Evolutionary conservation across 2,113 vertebrate species (phyloP).

Genomic region (Dunckerocampus dactyliophorus): DNA sequence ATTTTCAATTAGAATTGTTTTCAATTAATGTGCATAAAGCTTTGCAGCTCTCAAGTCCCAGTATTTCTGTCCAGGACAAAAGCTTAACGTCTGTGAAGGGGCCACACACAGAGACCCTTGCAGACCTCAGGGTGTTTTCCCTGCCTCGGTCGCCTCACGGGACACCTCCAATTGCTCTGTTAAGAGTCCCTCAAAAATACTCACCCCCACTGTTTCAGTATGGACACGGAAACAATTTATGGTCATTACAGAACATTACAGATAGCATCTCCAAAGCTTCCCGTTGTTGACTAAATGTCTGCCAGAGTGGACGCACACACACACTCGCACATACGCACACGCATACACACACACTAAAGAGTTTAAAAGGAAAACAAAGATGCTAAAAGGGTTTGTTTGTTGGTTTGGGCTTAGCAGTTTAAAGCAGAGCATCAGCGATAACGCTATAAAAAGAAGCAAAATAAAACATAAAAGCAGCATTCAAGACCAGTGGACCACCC

Average conservation of each 20-base stretch:
- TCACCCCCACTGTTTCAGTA: conserved; percentile 73
- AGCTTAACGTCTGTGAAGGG: conserved; percentile 13
- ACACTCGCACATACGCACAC: conserved; percentile 17
- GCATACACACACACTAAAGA: conserved; percentile 34
- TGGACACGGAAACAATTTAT: conserved; percentile 89
- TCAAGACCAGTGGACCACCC: conserved; percentile 76
- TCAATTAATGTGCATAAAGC: too few relatives aligned
- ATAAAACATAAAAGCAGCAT: conserved; percentile 54
- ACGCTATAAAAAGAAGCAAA: conserved; percentile 65
- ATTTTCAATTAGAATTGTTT: too few relatives aligned
- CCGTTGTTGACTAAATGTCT: conserved; percentile 70
- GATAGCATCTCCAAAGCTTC: conserved; percentile 77
- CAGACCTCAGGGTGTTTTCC: conserved; percentile 84
- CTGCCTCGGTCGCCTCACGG: conserved; percentile 75
- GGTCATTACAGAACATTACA: conserved; percentile 82
- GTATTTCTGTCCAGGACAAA: too few relatives aligned
- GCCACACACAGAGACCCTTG: conserved; percentile 81
- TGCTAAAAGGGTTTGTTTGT: conserved; percentile 70
- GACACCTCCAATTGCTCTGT: conserved; percentile 77
- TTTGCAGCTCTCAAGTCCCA: too few relatives aligned
- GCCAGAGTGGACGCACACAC: conserved; percentile 49
- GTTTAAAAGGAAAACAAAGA: conserved; percentile 57
- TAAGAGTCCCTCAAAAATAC: conserved; percentile 76
- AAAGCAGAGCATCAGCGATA: conserved; percentile 68
- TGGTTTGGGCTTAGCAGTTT: conserved; percentile 52